Base-by-base conservation (phyloP, 2,888 invertebrate species). In the Aphrophora alni region DNA sequence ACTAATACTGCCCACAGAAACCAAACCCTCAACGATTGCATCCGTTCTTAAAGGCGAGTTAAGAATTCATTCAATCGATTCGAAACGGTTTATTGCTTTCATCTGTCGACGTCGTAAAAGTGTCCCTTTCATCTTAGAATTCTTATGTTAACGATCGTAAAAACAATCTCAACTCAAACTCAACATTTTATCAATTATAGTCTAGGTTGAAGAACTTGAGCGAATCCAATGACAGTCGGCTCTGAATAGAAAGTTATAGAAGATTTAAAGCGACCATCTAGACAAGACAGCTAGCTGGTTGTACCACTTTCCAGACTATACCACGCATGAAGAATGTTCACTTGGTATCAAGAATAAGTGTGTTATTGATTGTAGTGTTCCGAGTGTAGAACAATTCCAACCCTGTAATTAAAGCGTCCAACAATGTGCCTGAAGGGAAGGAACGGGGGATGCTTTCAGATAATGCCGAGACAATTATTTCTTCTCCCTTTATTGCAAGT, bases 341-440 rank as follows among this genome's bases (percentile, higher is more conserved):
- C 21, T 2, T 21, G n/a, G 5, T 59, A 21, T 59, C 14, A n/a
- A n/a, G 33, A 33, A 33, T 33, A 8, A 5, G 3, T 3, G 59
- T 21, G 59, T 59, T 59, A 59, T 59, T 59, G 59, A 59, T 59
- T 59, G 59, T 21, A 59, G 21, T 3, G 59, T 14, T 21, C 59
- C 21, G 59, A 21, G 21, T 59, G 59, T 21, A 59, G 59, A 59
- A 59, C 59, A 59, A 59, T 59, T 59, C 21, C 59, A 59, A 59
- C 59, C 59, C n/a, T 59, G 59, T 59, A 59, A 59, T 59, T 59
- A 59, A 59, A 59, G 59, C 59, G 21, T 59, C 59, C 59, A 59
- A 59, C 59, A 59, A 59, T 59, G 59, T 59, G 59, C 59, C 59
- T 59, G 59, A 21, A 59, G 59, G 59, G 59, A 59, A 21, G 59